Conservation (phyloP, 2,888 invertebrate species). For the Thelaira solivaga region DNA sequence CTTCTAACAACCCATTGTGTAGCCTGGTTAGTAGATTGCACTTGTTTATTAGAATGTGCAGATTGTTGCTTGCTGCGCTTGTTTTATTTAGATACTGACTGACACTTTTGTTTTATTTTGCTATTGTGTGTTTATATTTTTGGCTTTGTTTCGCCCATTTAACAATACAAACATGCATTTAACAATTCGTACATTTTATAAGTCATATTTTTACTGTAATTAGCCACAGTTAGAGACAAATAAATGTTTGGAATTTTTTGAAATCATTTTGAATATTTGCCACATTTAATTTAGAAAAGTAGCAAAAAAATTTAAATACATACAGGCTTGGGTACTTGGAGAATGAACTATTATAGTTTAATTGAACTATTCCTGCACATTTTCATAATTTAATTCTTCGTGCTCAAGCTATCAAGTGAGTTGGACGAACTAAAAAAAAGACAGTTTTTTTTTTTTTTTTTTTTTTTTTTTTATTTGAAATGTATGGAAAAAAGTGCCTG, state of each 20-base stretch:
- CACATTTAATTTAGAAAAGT: slow-evolving; percentile 12
- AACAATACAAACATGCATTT: background rate
- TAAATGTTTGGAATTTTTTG: slow-evolving; percentile 55
- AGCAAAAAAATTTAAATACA: background rate
- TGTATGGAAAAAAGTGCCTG: too few species aligned
- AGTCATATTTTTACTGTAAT: slow-evolving; percentile 60
- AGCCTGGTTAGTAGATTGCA: slow-evolving; percentile 26
- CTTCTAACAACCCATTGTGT: slow-evolving; percentile 41
- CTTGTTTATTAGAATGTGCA: slow-evolving; percentile 19
- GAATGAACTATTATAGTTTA: too few species aligned
- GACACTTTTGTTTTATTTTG: background rate
- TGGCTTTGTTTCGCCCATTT: slow-evolving; percentile 29
- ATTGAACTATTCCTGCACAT: too few species aligned
- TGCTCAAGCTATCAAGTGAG: too few species aligned
- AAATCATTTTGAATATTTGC: slow-evolving; percentile 51
- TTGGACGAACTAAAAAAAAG: too few species aligned
- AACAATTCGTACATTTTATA: slow-evolving; percentile 18
- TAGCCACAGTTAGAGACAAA: slow-evolving; percentile 52
- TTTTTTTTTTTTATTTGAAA: too few species aligned
- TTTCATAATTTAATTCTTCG: too few species aligned
- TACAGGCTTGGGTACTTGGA: too few species aligned
- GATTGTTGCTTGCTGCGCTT: background rate
- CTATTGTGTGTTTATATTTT: background rate
- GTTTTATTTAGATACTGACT: slow-evolving; percentile 7
- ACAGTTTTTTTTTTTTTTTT: too few species aligned